Base-by-base conservation (phyloP, 1,140 invertebrate genomes). In the Diorhabda carinulata region DNA sequence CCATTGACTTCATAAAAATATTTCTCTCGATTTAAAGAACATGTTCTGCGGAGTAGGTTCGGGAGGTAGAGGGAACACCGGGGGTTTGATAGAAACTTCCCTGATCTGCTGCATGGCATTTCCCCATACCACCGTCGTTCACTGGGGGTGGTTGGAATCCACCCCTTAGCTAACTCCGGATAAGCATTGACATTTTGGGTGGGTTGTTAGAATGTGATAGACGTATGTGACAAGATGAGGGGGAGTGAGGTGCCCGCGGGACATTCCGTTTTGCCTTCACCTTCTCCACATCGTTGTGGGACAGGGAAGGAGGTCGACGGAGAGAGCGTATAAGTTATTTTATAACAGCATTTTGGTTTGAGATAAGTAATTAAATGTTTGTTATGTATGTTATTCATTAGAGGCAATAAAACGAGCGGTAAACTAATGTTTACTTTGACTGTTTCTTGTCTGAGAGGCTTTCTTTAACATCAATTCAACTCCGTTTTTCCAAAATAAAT, bases 111-210 rank as follows among this genome's bases (percentile, higher is more conserved):
- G 57, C 70, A 60, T 72, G 72, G 71, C 73, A 74, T 72, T 70
- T 68, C 73, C 73, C 60, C 73, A 70, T 67, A 67, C 73, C 64
- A 47, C 61, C 56, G 60, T n/a, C 6, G 6, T 52, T 52, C 43
- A 9, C 61, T 43, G 25, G 43, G 64, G 64, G 59, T 57, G 42
- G 64, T 42, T 8, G 61, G 42, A 61, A 58, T 52, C 67, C 63
- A 64, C 65, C 67, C 61, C 58, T 42, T 44, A 66, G 43, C 68
- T 70, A 61, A 64, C 61, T 70, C 63, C 65, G 71, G 70, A 71
- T 72, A 73, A 73, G 71, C 71, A 72, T 74, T 76, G 73, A 77
- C 74, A 77, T 77, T 77, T 77, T 71, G 67, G 68, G 60, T 66
- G 44, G 72, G 69, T 63, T 68, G 70, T 71, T 75, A 75, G 75